Evolutionary conservation across 2,888 invertebrate species (phyloP), one percentile per base, ranked within the genome.

Genomic region (Diaprepes abbreviatus): DNA sequence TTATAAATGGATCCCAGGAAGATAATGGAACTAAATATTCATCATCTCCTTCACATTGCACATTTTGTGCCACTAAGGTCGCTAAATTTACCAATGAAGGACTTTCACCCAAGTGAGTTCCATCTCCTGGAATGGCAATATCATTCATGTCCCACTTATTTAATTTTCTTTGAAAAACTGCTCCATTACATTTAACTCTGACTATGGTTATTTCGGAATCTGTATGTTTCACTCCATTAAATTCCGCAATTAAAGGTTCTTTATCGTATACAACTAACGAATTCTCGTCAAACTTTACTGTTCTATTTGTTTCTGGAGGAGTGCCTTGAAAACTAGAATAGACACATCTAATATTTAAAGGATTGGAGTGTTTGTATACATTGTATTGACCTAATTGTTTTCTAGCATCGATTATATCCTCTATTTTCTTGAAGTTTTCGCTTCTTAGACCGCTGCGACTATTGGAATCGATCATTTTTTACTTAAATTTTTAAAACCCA

Each of bases 181-280:
- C 69, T 17, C 79, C 78, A 60, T 80, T 78, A 55, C 81, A 78
- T 76, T 87, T 86, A 80, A 89, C 86, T 75, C 88, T 80, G 6
- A 89, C 83, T 2, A 89, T 86, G 0, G 89, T 89, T 62, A 89
- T 86, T 77, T 89, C 89, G 0, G 89, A 89, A 79, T 89, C 89
- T 55, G 89, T 88, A 0, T 87, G 86, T 85, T 88, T 88, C 10
- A 88, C 70, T 63, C 75, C 77, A 31, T 66, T 43, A 5, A 75
- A 69, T 21, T 71, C 71, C 36, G 73, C 74, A 4, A 71, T 24
- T 58, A 58, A 57, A 21, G 73, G 74, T 62, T 80, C 78, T n/a
- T 78, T 79, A 66, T 81, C 80, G 62, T 74, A 79, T 72, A 73
- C 69, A 48, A 76, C 73, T 9, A 76, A 67, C 3, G 70, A 66